A percentile compares a stretch with the other conserved stretches of the same genome.
Evolutionary conservation across 2,113 vertebrate species (phyloP).

Genomic region (Chascanopsetta lugubris): DNA sequence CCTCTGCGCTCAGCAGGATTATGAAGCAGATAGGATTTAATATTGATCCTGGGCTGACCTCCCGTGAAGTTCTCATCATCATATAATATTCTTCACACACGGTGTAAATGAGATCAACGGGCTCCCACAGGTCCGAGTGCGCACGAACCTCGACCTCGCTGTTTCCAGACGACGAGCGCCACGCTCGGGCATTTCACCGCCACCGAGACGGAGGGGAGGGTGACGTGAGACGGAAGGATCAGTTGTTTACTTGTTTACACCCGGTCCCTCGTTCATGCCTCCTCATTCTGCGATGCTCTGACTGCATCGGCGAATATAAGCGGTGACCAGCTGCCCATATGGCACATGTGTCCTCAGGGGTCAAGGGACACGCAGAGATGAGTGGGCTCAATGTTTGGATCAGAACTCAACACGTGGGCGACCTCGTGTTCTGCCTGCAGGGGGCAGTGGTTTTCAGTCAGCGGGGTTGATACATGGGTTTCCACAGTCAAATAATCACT

Average conservation of each 20-base stretch:
- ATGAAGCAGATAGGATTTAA: slow-evolving; percentile 78
- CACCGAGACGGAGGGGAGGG: neutral
- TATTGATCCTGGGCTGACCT: slow-evolving; percentile 81
- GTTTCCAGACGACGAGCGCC: slow-evolving; percentile 41
- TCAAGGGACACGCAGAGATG: no score
- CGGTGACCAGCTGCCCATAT: no score
- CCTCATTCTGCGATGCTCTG: no score
- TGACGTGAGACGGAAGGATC: neutral
- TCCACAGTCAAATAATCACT: no score
- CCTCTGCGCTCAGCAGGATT: slow-evolving; percentile 70
- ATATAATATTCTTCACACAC: slow-evolving; percentile 75
- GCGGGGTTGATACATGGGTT: no score
- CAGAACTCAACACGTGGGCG: no score
- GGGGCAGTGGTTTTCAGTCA: no score
- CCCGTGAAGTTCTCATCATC: slow-evolving; percentile 79
- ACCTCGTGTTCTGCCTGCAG: no score
- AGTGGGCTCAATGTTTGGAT: no score
- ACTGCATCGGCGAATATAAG: no score
- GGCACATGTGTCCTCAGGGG: no score
- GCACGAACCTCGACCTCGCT: slow-evolving; percentile 62
- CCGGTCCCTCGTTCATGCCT: neutral
- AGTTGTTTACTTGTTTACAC: slow-evolving; percentile 13
- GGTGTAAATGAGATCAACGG: slow-evolving; percentile 75
- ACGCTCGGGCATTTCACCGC: neutral
- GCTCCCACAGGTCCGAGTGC: slow-evolving; percentile 41